Evolutionary conservation across 2,113 vertebrate genomes (phyloP).

Genomic region (Leucosticte australis): DNA sequence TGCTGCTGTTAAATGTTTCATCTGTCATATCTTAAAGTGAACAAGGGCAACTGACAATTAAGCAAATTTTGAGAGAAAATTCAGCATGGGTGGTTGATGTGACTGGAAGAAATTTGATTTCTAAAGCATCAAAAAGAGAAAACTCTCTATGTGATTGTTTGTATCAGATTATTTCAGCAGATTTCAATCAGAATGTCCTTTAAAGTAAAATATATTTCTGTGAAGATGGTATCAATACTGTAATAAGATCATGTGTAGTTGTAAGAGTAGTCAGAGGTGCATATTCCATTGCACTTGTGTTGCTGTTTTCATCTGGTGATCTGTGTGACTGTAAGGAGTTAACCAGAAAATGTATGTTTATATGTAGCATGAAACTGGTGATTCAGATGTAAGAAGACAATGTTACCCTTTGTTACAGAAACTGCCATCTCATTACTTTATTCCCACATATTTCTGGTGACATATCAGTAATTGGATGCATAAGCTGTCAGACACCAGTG

Average conservation of each 20-base stretch:
- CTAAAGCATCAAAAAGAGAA: neutral
- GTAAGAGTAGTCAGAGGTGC: neutral
- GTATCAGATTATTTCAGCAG: neutral
- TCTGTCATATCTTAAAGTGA: neutral
- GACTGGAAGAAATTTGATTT: neutral
- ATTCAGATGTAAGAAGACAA: constrained; percentile 65
- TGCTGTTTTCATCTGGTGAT: neutral
- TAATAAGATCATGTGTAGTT: neutral
- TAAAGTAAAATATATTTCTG: neutral
- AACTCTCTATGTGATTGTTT: neutral
- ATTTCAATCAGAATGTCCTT: neutral
- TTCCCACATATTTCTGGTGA: constrained; percentile 43
- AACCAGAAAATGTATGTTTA: constrained; percentile 22
- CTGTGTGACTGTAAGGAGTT: constrained; percentile 24
- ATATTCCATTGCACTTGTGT: neutral
- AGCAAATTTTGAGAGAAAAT: neutral
- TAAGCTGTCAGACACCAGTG: constrained; percentile 52
- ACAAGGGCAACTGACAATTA: neutral
- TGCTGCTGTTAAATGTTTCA: neutral
- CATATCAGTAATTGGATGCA: constrained; percentile 69
- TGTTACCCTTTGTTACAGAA: constrained; percentile 61
- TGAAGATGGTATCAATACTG: neutral
- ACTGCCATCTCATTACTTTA: constrained; percentile 63
- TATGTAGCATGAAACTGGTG: neutral
- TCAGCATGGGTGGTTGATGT: neutral